Evolutionary conservation across 2,797 vertebrate genomes (phyloP).

Genomic region (Astyanax mexicanus): DNA sequence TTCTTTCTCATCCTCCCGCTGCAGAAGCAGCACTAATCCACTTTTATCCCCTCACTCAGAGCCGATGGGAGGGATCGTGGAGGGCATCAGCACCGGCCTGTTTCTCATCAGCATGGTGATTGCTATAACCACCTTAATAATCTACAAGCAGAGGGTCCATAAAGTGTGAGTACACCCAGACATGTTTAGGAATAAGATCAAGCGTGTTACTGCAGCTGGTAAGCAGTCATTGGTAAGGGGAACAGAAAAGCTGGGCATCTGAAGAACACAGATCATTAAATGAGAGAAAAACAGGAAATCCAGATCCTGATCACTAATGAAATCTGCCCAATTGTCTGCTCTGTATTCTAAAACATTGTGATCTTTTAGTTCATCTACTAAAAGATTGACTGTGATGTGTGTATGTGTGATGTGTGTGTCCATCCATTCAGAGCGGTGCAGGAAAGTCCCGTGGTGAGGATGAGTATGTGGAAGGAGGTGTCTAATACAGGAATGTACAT

Average conservation of each 20-base stretch:
- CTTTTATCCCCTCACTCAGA: conserved; percentile 73
- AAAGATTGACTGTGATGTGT: neutral
- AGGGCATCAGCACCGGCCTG: conserved; percentile 91
- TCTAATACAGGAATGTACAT: conserved; percentile 86
- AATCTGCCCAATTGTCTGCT: conserved; percentile 28
- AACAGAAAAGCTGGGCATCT: conserved; percentile 21
- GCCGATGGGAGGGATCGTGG: conserved; percentile 89
- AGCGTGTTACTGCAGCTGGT: conserved; percentile 33
- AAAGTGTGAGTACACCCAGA: conserved; percentile 80
- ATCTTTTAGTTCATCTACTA: conserved; percentile 8
- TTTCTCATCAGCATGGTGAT: conserved; percentile 91
- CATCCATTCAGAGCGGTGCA: conserved; percentile 81
- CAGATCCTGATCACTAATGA: conserved; percentile 35
- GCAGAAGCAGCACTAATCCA: neutral
- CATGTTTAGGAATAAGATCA: conserved; percentile 5
- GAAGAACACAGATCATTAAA: conserved; percentile 26
- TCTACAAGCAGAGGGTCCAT: conserved; percentile 88
- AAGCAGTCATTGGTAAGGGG: conserved; percentile 16
- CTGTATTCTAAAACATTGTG: neutral
- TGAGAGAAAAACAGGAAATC: conserved; percentile 11
- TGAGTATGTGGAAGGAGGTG: conserved; percentile 89
- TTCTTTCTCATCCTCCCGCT: neutral
- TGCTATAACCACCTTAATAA: conserved; percentile 85
- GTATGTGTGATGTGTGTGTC: conserved; percentile 33
- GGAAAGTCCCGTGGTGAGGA: conserved; percentile 85